Evolutionary conservation across 2,797 vertebrate species (phyloP), one percentile per base, ranked within the genome.

Genomic region (Spinus olivaceus): DNA sequence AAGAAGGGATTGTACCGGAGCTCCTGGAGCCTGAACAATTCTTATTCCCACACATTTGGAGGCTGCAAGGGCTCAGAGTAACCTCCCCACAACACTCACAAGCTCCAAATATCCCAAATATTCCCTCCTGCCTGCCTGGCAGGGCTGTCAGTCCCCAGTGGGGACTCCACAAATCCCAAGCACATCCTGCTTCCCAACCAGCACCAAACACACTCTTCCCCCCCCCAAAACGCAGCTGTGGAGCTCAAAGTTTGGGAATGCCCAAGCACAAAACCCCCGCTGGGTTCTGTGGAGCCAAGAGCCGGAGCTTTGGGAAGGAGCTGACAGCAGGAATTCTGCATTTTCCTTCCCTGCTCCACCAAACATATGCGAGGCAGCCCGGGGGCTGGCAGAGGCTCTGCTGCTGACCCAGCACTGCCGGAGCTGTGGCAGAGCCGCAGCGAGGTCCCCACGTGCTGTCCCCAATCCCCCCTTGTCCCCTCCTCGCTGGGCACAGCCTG

Each of bases 211-310:
- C 8, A 0, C 61, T 64, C 10, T 16, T 28, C n/a, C 11, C 9
- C 24, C 69, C 24, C 24, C 6, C 6, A 30, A 7, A 3, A 5
- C 2, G n/a, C 78, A 37, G 51, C 39, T 4, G 16, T 32, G 7
- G 46, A 64, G 18, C 7, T 13, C 6, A 16, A 53, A 91, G 10
- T 86, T 22, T 2, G 47, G 35, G 64, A 72, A 4, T 7, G 32
- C 25, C 87, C 1, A 6, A 32, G 69, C 79, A 5, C 19, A 0
- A 60, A 66, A 30, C 0, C 42, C 65, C 33, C 2, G 9, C 0
- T 0, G 12, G n/a, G 25, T 30, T 42, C 3, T 1, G 18, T 0
- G 37, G 1, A 2, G 76, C 6, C n/a, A 4, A 22, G 4, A 0
- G 46, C 12, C 15, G 35, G 64, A 69, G 92, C 54, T 54, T 4